phyloP scores from a whole-genome alignment of 2,113 vertebrate genomes.

The Peromyscus leucopus region DNA sequence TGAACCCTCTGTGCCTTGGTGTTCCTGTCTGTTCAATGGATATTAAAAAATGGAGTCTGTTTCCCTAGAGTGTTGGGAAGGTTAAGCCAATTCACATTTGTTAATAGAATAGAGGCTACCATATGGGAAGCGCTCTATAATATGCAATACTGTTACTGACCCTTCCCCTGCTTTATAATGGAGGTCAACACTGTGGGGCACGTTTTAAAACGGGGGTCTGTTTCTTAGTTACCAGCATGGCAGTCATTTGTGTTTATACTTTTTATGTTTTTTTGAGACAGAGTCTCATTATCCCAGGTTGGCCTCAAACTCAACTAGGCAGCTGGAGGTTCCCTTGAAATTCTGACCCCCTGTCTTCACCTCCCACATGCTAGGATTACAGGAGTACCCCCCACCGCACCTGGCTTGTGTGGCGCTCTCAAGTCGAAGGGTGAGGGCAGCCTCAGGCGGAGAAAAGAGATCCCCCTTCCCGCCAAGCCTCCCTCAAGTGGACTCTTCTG shows the following conservation, averaged over 20 bases:
- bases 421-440: neutral
- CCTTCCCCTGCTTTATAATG: neutral
- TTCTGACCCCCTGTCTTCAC: neutral
- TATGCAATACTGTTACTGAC: fast-evolving
- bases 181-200: neutral
- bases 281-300: neutral
- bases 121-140: neutral
- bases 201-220: neutral
- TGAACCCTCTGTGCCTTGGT: neutral
- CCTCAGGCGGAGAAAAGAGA: neutral
- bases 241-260: neutral
- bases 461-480: neutral
- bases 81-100: neutral
- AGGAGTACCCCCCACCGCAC: neutral
- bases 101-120: neutral
- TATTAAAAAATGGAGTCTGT: neutral
- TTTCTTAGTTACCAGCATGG: neutral
- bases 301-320: neutral
- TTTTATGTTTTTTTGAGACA: neutral
- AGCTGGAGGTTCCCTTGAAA: neutral
- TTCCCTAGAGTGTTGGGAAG: neutral
- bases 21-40: neutral
- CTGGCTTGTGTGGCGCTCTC: neutral
- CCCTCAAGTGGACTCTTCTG: neutral
- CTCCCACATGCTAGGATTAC: neutral